Conservation (phyloP, 2,888 invertebrate genomes). For the Zootermopsis nevadensis region DNA sequence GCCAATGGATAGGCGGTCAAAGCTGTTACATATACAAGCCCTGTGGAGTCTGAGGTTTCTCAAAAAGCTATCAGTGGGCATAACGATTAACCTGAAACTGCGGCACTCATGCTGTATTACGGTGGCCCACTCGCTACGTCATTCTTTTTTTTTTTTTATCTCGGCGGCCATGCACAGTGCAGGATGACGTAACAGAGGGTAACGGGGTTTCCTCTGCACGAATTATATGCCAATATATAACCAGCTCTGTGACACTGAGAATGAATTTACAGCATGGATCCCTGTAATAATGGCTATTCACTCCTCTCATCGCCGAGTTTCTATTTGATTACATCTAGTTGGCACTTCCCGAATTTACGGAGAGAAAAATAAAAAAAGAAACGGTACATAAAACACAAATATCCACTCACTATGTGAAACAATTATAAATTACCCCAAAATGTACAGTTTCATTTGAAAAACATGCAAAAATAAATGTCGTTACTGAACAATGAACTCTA, state of each 20-base stretch:
- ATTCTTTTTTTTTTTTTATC: background rate
- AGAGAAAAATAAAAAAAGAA: background rate
- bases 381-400: background rate
- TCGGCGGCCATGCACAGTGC: background rate
- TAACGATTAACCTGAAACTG: too few species aligned
- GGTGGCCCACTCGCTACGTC: too few species aligned
- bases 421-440: constrained; percentile 41
- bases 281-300: constrained; percentile 28
- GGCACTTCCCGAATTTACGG: constrained; percentile 36
- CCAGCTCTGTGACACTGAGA: constrained; percentile 37
- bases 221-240: constrained; percentile 46
- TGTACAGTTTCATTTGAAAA: constrained; percentile 40
- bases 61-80: too few species aligned
- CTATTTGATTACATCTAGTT: constrained; percentile 32
- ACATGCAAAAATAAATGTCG: constrained; percentile 33
- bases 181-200: background rate
- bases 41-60: too few species aligned
- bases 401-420: constrained; percentile 24
- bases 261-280: constrained; percentile 44
- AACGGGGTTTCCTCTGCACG: constrained; percentile 29
- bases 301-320: constrained; percentile 20
- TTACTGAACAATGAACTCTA: constrained; percentile 30
- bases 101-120: too few species aligned
- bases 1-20: too few species aligned
- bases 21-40: too few species aligned